Conservation (phyloP, 2,797 vertebrate species). For the Allobates femoralis region DNA sequence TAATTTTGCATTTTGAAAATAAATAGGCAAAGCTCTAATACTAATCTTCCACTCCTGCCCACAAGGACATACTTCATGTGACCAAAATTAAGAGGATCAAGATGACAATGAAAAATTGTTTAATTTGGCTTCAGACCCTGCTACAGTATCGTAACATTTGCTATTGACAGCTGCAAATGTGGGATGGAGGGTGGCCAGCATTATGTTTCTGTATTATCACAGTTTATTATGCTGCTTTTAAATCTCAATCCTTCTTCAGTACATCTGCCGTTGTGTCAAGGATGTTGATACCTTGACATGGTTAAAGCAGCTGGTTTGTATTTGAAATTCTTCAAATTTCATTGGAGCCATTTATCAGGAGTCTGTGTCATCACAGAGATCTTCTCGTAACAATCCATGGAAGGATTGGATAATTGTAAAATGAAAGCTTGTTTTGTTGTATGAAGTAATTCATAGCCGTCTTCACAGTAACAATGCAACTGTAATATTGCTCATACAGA, state of each 20-base stretch:
- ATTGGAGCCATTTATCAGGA: neutral
- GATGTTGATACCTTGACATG: constrained; percentile 1
- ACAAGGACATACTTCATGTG: neutral
- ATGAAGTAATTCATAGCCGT: neutral
- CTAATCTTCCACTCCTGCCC: neutral
- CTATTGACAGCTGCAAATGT: constrained; percentile 4
- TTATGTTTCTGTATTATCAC: neutral
- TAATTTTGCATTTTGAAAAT: neutral
- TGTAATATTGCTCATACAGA: neutral
- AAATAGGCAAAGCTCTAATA: neutral
- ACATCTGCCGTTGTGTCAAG: neutral
- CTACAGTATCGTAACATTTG: neutral
- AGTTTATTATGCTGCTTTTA: neutral
- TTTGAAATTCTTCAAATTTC: neutral
- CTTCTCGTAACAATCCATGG: neutral
- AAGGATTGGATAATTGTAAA: neutral
- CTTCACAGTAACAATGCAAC: neutral
- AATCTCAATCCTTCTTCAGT: neutral
- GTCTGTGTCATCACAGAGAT: neutral
- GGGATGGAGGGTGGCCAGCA: neutral
- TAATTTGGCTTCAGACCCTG: neutral
- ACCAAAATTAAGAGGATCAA: neutral
- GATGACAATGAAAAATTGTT: neutral
- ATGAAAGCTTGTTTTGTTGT: neutral
- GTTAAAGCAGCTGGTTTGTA: neutral